Evolutionary conservation across 2,888 invertebrate species (phyloP).

Genomic region (Eremobia ochroleuca): DNA sequence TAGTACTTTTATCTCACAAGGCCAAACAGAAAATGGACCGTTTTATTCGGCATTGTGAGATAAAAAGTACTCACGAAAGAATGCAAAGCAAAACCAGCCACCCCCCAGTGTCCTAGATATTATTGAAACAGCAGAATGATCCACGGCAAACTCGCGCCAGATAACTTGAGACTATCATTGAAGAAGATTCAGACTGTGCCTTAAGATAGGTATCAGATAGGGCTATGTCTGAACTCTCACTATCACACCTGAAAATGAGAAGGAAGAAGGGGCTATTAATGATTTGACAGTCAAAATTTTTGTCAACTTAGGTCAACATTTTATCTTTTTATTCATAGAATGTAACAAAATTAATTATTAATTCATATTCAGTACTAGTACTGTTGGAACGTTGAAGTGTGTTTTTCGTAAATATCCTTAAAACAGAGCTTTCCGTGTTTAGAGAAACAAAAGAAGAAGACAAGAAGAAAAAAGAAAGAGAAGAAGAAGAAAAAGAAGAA

Average conservation of each 20-base stretch:
- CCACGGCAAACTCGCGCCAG: background rate
- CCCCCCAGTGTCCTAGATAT: background rate
- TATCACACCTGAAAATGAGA: too few species aligned
- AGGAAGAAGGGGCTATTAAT: too few species aligned
- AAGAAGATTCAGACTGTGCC: background rate
- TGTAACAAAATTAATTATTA: too few species aligned
- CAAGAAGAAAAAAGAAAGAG: too few species aligned
- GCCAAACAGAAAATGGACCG: background rate
- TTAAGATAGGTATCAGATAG: background rate
- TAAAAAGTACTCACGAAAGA: background rate
- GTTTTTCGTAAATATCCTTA: background rate
- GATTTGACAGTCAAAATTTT: too few species aligned
- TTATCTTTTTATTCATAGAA: too few species aligned
- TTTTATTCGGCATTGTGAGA: background rate
- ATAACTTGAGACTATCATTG: background rate
- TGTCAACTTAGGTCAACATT: too few species aligned
- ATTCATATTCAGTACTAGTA: too few species aligned
- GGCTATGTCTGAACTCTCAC: too few species aligned
- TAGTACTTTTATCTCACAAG: background rate
- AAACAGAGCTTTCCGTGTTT: background rate
- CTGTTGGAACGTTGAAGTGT: too few species aligned
- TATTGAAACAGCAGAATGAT: background rate
- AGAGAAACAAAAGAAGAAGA: too few species aligned
- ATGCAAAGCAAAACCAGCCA: background rate
- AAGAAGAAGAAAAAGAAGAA: too few species aligned